These are phyloP conservation scores for Myrmecobius fasciatus DNA, from an alignment of 2,113 vertebrate genomes.

Conservation along the genomic window DNA sequence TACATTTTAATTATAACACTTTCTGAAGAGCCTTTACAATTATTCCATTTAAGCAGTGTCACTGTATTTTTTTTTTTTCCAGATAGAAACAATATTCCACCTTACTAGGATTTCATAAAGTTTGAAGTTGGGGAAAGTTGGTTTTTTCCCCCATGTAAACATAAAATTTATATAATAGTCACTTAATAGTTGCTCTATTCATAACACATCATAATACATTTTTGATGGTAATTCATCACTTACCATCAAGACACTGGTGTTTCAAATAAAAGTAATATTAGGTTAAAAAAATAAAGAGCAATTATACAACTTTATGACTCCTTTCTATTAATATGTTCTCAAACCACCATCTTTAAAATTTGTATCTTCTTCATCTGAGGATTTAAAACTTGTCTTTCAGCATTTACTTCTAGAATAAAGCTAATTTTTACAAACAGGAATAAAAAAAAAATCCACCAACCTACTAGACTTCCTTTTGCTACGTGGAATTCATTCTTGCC, in stretches of 20 bases:
- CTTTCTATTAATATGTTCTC: background rate
- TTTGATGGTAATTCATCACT: background rate
- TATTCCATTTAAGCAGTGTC: background rate
- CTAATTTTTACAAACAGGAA: background rate
- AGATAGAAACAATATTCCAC: background rate
- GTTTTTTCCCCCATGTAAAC: background rate
- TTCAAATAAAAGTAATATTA: background rate
- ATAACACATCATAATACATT: background rate
- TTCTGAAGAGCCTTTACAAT: background rate
- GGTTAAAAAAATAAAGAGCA: background rate
- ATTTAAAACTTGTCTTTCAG: background rate
- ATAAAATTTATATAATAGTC: background rate
- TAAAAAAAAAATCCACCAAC: slow-evolving; percentile 79
- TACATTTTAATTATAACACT: background rate
- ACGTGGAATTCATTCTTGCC: slow-evolving; percentile 96
- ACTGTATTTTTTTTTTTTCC: background rate
- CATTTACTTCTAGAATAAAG: background rate
- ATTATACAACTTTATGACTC: fast-evolving
- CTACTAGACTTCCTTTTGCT: slow-evolving; percentile 93
- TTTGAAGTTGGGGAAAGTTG: background rate
- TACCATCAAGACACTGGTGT: background rate
- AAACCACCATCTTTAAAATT: fast-evolving
- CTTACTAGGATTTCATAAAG: background rate
- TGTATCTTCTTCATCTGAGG: background rate
- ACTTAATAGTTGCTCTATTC: background rate